phyloP scores from a whole-genome alignment of 2,113 vertebrate genomes.

The Lucifuga dentata region DNA sequence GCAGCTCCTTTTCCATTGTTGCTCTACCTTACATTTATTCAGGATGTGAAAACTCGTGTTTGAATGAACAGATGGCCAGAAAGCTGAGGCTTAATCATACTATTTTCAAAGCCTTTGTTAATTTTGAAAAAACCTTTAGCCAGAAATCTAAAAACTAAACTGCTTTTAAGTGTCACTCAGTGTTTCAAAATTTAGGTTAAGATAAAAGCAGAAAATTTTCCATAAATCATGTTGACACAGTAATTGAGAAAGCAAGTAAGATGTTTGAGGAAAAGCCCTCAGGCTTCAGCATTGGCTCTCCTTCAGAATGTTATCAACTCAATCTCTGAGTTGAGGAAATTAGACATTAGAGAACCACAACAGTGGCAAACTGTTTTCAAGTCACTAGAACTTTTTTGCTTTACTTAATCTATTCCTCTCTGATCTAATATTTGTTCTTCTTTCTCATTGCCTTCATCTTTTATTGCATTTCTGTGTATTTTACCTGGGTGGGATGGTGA shows the following conservation, averaged over 20 bases:
- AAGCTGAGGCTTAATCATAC: not conserved
- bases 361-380: conserved; percentile 25
- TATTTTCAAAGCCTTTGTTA: too few relatives aligned
- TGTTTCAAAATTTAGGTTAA: conserved; percentile 21
- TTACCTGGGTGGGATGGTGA: not conserved
- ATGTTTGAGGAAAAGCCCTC: conserved; percentile 35
- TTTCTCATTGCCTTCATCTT: not conserved
- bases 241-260: conserved; percentile 62
- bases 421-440: too few relatives aligned
- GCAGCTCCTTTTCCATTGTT: not conserved
- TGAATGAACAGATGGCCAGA: too few relatives aligned
- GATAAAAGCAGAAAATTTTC: conserved; percentile 25
- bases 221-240: conserved; percentile 66
- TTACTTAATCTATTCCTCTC: not conserved
- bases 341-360: conserved; percentile 43
- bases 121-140: not conserved
- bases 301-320: conserved; percentile 54
- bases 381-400: conserved; percentile 23
- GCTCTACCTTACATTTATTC: not conserved
- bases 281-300: conserved; percentile 48
- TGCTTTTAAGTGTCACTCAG: too few relatives aligned
- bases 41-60: too few relatives aligned
- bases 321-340: conserved; percentile 54
- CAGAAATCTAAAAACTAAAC: not conserved
- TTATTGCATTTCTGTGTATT: not conserved